These are phyloP conservation scores for Tolypeutes matacus DNA, from an alignment of 2,797 vertebrate species.

Conservation along the genomic window DNA sequence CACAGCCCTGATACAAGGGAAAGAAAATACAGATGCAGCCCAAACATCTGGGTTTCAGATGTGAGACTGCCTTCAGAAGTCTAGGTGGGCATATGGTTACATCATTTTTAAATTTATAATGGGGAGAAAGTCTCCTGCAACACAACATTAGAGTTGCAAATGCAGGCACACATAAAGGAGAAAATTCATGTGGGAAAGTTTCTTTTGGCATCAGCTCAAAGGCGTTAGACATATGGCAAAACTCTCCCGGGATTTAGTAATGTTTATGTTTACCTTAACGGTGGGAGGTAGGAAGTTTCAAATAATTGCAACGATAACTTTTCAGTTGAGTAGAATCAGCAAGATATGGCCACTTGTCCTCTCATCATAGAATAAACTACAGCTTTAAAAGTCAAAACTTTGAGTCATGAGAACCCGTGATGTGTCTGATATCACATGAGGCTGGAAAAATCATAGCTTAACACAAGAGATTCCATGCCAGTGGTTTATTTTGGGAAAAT, in stretches of 20 bases:
- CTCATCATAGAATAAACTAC: not conserved
- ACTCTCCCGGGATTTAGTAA: not conserved
- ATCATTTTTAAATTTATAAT: not conserved
- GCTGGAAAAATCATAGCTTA: no score
- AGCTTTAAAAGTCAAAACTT: not conserved
- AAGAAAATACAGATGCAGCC: constrained; percentile 39
- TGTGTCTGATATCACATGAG: not conserved
- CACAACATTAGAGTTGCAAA: not conserved
- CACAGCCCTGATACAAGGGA: not conserved
- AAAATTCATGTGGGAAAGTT: not conserved
- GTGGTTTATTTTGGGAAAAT: not conserved
- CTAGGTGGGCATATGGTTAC: not conserved
- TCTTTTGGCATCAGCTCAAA: not conserved
- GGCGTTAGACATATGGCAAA: not conserved
- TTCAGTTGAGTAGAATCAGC: not conserved
- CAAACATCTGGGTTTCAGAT: constrained; percentile 1
- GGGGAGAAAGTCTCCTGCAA: not conserved
- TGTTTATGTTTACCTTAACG: constrained; percentile 28
- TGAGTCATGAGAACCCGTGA: not conserved
- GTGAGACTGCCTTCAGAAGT: not conserved
- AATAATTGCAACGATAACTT: not conserved
- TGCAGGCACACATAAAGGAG: not conserved
- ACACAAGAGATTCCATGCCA: not conserved
- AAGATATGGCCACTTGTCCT: not conserved
- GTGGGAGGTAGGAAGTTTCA: not conserved